Base-by-base conservation (phyloP, 2,888 invertebrate genomes). In the Caenorhabditis sp. region DNA sequence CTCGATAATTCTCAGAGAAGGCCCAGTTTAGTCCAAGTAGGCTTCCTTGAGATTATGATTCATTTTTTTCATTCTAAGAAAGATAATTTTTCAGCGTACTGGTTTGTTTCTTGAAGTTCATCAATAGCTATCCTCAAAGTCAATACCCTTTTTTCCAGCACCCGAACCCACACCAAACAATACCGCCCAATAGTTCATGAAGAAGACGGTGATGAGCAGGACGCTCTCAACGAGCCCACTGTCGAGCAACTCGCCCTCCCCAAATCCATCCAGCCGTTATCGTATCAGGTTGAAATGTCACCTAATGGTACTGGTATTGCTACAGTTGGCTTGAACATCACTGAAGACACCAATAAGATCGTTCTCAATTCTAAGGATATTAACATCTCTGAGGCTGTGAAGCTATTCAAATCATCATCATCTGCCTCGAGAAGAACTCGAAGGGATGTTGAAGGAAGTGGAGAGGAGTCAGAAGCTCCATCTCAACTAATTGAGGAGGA, bases 191-290 rank as follows among this genome's bases (percentile, higher is more conserved):
- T 69, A 56, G 62, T 66, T 2, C 64, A 67, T 49, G 67, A 70
- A 27, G 76, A 76, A 50, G 76, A 76, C 31, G 66, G 56, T 1
- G 71, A 73, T 50, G 76, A 76, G 59, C 69, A 73, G 49, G 67
- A 64, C 17, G 57, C 57, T 4, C 21, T 68, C 31, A 64, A 70
- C 31, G 77, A 71, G n/a, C 84, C 84, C 38, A 80, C 79, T 7
- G 76, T 80, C 49, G 79, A 77, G 25, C 79, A 84, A 50, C 63
- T 84, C 56, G 70, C 83, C 17, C 67, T 84, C 25, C 78, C 83
- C 7, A 76, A 74, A 23, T 56, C 64, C 31, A 63, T 84, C 10
- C 59, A 66, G 23, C 85, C 84, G 1, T 50, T 53, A 10, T 53
- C 53, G 1, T 23, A 53, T 53, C 53, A 23, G 26, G 23, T 26